Evolutionary conservation across 2,113 vertebrate species (phyloP).

Genomic region (human (Homo sapiens)): DNA sequence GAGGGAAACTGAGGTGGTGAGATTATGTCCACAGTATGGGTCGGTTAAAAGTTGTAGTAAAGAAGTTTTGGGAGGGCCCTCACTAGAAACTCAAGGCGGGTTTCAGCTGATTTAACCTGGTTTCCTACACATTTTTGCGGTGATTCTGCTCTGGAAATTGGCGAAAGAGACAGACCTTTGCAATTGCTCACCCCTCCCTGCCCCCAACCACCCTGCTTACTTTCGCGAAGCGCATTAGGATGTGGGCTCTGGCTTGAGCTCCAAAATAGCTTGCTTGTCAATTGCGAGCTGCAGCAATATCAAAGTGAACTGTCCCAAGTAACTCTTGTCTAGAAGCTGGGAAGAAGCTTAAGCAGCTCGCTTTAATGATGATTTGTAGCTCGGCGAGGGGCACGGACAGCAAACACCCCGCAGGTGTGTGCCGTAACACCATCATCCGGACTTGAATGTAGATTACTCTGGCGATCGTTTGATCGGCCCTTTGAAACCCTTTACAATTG

Average conservation of each 20-base stretch:
- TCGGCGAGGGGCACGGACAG: conserved; percentile 82
- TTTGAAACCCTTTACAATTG: conserved; percentile 90
- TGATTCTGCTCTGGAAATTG: neutral
- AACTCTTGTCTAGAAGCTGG: conserved; percentile 79
- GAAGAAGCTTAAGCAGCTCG: conserved; percentile 83
- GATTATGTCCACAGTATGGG: neutral
- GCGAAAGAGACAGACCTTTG: neutral
- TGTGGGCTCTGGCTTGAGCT: neutral
- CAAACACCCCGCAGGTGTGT: conserved; percentile 88
- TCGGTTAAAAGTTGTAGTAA: neutral
- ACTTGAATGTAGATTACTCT: conserved; percentile 88
- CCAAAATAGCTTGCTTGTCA: conserved; percentile 73
- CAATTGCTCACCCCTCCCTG: neutral
- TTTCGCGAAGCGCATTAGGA: neutral
- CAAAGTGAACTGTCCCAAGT: conserved; percentile 83
- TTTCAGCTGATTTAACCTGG: neutral
- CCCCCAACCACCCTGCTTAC: neutral
- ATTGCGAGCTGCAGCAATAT: conserved; percentile 82
- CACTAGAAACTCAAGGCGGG: neutral
- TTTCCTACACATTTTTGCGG: neutral
- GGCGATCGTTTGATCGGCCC: conserved; percentile 87
- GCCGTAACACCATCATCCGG: conserved; percentile 85
- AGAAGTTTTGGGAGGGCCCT: conserved; percentile 7
- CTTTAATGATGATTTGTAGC: conserved; percentile 88
- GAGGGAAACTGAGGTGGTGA: neutral